phyloP scores from a whole-genome alignment of 2,113 vertebrate genomes.

The Dipodomys stephensi region DNA sequence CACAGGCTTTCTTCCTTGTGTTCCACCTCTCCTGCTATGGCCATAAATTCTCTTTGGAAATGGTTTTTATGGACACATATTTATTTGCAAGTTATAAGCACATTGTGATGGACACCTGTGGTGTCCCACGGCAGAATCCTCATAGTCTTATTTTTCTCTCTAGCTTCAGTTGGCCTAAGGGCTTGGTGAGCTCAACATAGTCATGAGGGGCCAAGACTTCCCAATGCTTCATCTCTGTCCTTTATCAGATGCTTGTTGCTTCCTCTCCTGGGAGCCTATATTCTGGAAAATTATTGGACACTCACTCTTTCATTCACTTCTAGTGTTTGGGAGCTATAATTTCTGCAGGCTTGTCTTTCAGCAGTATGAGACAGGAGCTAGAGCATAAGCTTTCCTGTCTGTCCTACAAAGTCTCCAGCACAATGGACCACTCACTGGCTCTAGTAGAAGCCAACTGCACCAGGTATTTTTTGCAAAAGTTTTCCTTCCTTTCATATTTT shows the following conservation, averaged over 20 bases:
- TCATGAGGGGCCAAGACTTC: neutral
- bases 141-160: neutral
- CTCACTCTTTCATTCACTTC: neutral
- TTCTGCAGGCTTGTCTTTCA: neutral
- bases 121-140: neutral
- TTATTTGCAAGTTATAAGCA: conserved; percentile 25
- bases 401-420: neutral
- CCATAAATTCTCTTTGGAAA: neutral
- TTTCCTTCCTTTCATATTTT: neutral
- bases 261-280: neutral
- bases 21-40: neutral
- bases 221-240: neutral
- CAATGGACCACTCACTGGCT: neutral
- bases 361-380: neutral
- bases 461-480: neutral
- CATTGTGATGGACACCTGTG: neutral
- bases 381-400: neutral
- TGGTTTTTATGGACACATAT: neutral
- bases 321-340: neutral
- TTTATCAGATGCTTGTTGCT: neutral
- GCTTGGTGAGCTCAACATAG: neutral
- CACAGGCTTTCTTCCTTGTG: neutral
- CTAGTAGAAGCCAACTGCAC: neutral
- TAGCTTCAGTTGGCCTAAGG: neutral
- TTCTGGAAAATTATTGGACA: neutral